phyloP scores from a whole-genome alignment of 2,888 invertebrate species.

The Cerastis rubricosa region DNA sequence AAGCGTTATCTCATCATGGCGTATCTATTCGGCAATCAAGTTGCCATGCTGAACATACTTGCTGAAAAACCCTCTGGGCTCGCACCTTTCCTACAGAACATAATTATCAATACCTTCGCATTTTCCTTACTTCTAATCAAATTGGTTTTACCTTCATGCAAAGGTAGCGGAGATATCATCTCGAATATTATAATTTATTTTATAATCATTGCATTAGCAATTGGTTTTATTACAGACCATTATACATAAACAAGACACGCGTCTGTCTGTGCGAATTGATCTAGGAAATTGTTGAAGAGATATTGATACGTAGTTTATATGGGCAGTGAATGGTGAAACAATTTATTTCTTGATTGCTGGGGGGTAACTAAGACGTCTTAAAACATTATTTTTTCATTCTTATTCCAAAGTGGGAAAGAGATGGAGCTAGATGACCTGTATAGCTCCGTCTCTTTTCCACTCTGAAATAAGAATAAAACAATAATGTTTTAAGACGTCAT shows the following conservation, averaged over 20 bases:
- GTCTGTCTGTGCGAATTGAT: slow-evolving; percentile 19
- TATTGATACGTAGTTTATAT: neutral
- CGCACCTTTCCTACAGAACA: neutral
- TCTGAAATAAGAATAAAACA: no score
- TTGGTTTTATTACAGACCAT: slow-evolving; percentile 7
- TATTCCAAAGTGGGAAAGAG: no score
- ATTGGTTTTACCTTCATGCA: slow-evolving; percentile 6
- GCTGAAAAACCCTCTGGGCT: no score
- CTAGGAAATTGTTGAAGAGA: slow-evolving; percentile 18
- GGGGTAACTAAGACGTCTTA: no score
- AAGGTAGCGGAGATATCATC: slow-evolving; percentile 4
- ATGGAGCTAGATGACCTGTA: no score
- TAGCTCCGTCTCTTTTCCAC: no score
- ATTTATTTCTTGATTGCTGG: no score
- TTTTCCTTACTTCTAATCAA: slow-evolving; percentile 15
- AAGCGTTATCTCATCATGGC: no score
- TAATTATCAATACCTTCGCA: neutral
- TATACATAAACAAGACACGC: slow-evolving; percentile 1
- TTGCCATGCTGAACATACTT: no score
- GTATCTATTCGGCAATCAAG: no score
- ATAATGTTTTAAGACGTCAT: no score
- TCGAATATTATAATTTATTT: slow-evolving; percentile 12
- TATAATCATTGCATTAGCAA: slow-evolving; percentile 8
- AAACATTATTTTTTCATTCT: no score
- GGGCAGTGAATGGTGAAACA: neutral